Conservation (phyloP, 1,140 invertebrate species). For the Parapsyche elsis region DNA sequence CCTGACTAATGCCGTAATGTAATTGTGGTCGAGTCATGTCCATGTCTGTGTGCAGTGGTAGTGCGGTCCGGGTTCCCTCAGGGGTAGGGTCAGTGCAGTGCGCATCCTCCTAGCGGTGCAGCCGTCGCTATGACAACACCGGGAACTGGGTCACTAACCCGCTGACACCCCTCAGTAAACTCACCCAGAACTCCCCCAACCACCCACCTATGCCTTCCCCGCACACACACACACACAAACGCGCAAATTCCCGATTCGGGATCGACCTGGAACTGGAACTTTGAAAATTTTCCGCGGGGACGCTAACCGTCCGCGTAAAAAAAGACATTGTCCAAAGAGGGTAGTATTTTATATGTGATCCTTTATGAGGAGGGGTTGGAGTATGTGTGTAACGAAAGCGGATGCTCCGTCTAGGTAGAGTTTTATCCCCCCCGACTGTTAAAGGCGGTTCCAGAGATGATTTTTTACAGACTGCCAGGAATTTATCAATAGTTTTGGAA, state of each 20-base stretch:
- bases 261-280: background rate
- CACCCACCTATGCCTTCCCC: background rate
- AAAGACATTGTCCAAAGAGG: background rate
- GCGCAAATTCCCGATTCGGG: too few species aligned
- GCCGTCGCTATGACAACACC: constrained; percentile 33
- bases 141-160: constrained; percentile 38
- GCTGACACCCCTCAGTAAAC: background rate
- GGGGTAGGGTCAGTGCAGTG: constrained; percentile 32
- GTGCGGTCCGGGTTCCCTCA: background rate
- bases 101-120: constrained; percentile 37
- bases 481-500: too few species aligned
- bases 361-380: too few species aligned
- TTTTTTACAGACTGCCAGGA: too few species aligned
- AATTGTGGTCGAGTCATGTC: too few species aligned
- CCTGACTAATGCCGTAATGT: too few species aligned
- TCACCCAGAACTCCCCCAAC: background rate
- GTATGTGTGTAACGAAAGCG: too few species aligned
- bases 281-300: background rate
- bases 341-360: too few species aligned
- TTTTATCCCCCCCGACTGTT: too few species aligned
- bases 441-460: too few species aligned
- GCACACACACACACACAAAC: background rate
- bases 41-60: background rate
- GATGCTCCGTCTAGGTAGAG: too few species aligned
- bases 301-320: background rate